A percentile compares a stretch with the other conserved stretches of the same genome.
Evolutionary conservation across 2,888 invertebrate species (phyloP).

Genomic region (Hymenopus coronatus): DNA sequence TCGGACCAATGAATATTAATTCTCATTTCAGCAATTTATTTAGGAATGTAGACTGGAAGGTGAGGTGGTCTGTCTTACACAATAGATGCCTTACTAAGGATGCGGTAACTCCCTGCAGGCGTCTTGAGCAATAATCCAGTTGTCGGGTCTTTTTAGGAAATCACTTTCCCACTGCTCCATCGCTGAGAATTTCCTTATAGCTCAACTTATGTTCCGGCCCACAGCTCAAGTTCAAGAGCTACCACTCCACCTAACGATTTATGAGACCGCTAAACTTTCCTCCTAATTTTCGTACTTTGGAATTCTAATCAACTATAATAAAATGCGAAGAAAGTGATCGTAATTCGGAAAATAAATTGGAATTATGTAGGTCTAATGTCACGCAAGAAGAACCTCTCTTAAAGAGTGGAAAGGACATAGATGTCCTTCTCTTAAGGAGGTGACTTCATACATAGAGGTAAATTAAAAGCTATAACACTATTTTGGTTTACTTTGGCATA

Average conservation of each 20-base stretch:
- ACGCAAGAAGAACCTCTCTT: too few species aligned
- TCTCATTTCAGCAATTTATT: background rate
- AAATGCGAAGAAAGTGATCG: too few species aligned
- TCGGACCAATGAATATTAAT: background rate
- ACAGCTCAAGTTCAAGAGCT: background rate
- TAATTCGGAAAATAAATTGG: too few species aligned
- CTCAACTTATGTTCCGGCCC: background rate
- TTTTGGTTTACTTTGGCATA: too few species aligned
- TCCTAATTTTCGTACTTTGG: too few species aligned
- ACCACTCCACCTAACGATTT: background rate
- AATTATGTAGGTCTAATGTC: too few species aligned
- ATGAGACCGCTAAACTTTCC: background rate
- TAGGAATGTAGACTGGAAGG: background rate
- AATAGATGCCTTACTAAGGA: background rate
- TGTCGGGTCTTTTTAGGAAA: background rate
- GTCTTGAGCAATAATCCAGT: too few species aligned
- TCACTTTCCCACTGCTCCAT: background rate
- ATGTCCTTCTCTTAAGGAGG: too few species aligned
- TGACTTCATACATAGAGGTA: too few species aligned
- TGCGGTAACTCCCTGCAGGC: background rate
- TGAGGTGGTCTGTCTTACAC: background rate
- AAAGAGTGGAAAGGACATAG: too few species aligned
- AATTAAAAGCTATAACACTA: too few species aligned
- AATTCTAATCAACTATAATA: too few species aligned
- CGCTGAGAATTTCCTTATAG: background rate